Evolutionary conservation across 2,797 vertebrate species (phyloP).

Genomic region (Sebastes vulpes): DNA sequence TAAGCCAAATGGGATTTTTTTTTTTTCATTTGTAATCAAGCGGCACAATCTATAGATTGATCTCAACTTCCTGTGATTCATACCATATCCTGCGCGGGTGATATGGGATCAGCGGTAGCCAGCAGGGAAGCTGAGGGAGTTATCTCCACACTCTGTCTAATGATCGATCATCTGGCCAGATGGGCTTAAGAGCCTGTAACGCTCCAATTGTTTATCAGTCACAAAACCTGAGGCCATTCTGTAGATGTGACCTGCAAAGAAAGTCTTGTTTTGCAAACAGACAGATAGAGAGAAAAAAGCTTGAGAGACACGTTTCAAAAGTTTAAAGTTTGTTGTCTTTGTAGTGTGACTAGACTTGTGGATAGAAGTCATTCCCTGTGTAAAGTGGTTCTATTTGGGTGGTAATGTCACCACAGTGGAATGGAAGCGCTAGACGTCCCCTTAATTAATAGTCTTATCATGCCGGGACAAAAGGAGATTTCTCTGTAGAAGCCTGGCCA

Average conservation of each 20-base stretch:
- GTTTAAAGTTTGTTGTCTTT: slow-evolving; percentile 6
- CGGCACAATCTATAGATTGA: slow-evolving; percentile 84
- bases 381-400: slow-evolving; percentile 54
- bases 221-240: slow-evolving; percentile 59
- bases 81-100: slow-evolving; percentile 79
- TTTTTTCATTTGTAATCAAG: slow-evolving; percentile 77
- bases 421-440: slow-evolving; percentile 48
- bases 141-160: slow-evolving; percentile 81
- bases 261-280: slow-evolving; percentile 50
- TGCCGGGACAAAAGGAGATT: slow-evolving; percentile 63
- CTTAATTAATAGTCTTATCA: slow-evolving; percentile 81
- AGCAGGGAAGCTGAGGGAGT: slow-evolving; percentile 77
- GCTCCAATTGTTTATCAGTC: slow-evolving; percentile 78
- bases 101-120: slow-evolving; percentile 81
- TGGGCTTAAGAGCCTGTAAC: slow-evolving; percentile 77
- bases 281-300: not conserved
- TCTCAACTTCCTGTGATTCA: slow-evolving; percentile 86
- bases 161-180: slow-evolving; percentile 83
- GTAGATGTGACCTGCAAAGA: slow-evolving; percentile 62
- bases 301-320: not conserved
- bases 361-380: slow-evolving; percentile 33
- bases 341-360: not conserved
- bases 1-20: slow-evolving; percentile 79
- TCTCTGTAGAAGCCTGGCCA: slow-evolving; percentile 65
- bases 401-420: slow-evolving; percentile 53